These are phyloP conservation scores for Phrynocephalus forsythii DNA, from an alignment of 2,797 vertebrate genomes.

Conservation along the genomic window DNA sequence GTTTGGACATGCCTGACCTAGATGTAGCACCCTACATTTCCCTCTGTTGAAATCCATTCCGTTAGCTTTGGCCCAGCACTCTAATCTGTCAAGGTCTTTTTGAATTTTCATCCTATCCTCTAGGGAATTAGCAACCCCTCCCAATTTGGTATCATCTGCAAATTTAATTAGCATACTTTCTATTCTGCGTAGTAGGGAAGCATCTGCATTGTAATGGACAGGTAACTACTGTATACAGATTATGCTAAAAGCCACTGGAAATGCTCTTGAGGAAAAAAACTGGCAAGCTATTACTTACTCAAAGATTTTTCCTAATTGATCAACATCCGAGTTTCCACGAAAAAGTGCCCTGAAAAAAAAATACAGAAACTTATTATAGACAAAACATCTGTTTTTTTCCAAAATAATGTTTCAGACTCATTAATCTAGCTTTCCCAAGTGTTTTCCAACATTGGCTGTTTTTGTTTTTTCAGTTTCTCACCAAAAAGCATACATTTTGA, in stretches of 20 bases:
- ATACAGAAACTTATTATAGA: constrained; percentile 45
- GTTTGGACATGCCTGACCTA: too few species aligned
- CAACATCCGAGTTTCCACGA: constrained; percentile 97
- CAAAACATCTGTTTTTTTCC: constrained; percentile 26
- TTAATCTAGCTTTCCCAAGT: not conserved
- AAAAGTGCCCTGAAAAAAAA: constrained; percentile 90
- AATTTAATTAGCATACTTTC: too few species aligned
- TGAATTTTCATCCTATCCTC: too few species aligned
- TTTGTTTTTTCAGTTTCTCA: constrained; percentile 2
- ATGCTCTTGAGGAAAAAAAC: constrained; percentile 12
- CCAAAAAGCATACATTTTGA: constrained; percentile 11
- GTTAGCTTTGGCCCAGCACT: too few species aligned
- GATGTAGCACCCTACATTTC: too few species aligned
- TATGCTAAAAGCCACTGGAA: not conserved
- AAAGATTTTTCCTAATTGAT: constrained; percentile 98
- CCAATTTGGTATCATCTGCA: too few species aligned
- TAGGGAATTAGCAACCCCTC: too few species aligned
- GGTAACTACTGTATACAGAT: not conserved
- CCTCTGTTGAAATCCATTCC: too few species aligned
- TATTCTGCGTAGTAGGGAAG: not conserved
- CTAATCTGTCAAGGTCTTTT: too few species aligned
- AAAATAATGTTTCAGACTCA: not conserved
- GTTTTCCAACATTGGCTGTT: not conserved
- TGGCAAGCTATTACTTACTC: constrained; percentile 87
- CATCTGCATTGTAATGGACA: not conserved